These are phyloP conservation scores for Nomada ferruginata DNA, from an alignment of 2,888 invertebrate species.

Conservation along the genomic window DNA sequence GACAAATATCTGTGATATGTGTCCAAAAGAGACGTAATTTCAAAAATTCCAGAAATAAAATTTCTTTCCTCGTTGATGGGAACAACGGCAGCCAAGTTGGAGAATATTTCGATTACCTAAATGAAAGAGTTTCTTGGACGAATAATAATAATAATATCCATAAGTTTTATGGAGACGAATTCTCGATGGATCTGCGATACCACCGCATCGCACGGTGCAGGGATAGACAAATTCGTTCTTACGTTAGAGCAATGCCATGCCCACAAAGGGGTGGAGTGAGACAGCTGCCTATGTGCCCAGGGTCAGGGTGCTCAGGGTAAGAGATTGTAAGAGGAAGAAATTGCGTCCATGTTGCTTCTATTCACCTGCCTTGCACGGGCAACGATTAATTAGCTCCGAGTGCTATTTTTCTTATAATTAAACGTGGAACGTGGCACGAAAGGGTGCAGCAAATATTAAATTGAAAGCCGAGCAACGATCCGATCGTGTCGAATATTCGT, in stretches of 20 bases:
- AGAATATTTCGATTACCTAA: too few relatives aligned
- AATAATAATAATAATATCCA: background rate
- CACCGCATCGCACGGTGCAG: conserved; percentile 38
- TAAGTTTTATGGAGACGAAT: conserved; percentile 20
- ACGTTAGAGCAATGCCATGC: conserved; percentile 63
- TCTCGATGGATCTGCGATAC: conserved; percentile 34
- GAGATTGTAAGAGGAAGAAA: conserved; percentile 70
- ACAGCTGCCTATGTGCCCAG: conserved; percentile 72
- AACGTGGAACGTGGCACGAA: background rate
- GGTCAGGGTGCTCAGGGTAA: conserved; percentile 73
- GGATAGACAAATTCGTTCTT: conserved; percentile 71
- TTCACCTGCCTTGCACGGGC: conserved; percentile 70
- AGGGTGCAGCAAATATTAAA: too few relatives aligned
- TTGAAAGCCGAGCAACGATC: background rate
- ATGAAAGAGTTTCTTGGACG: background rate
- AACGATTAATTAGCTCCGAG: conserved; percentile 64
- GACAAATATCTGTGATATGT: too few relatives aligned
- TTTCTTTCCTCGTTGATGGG: too few relatives aligned
- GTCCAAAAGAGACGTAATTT: too few relatives aligned
- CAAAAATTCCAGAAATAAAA: too few relatives aligned
- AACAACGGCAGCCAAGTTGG: too few relatives aligned
- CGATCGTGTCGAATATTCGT: background rate
- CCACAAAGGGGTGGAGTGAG: conserved; percentile 74
- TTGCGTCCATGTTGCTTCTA: conserved; percentile 69
- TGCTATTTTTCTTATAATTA: conserved; percentile 13